These are phyloP conservation scores for Anoncus sp. DNA, from an alignment of 2,888 invertebrate genomes.

Conservation along the genomic window DNA sequence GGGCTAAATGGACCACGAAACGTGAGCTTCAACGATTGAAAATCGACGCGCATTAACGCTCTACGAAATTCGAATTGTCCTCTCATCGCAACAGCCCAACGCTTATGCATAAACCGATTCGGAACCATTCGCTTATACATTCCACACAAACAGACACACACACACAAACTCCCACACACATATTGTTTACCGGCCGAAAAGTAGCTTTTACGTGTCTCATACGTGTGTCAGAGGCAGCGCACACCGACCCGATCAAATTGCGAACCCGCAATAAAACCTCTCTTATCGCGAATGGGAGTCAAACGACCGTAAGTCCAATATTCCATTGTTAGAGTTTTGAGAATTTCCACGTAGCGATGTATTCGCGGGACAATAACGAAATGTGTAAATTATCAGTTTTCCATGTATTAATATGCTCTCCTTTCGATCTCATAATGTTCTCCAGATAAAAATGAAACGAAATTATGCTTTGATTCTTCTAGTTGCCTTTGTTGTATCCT, in stretches of 20 bases:
- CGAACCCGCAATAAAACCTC: conserved; percentile 27
- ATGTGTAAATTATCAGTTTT: not conserved
- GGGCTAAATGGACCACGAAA: conserved; percentile 49
- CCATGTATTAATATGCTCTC: too few relatives aligned
- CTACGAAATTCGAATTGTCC: conserved; percentile 48
- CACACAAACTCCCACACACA: too few relatives aligned
- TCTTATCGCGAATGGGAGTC: conserved; percentile 15
- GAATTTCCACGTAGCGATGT: not conserved
- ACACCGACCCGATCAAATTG: conserved; percentile 21
- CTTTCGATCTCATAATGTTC: too few relatives aligned
- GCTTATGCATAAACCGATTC: conserved; percentile 24
- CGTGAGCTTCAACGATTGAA: conserved; percentile 49
- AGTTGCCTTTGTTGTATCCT: not conserved
- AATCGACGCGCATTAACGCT: conserved; percentile 56
- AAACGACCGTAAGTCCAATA: conserved; percentile 26
- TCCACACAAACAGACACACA: too few relatives aligned
- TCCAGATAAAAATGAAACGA: not conserved
- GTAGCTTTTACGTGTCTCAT: conserved; percentile 10
- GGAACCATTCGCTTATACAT: conserved; percentile 33
- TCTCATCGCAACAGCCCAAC: conserved; percentile 10
- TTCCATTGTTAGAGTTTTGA: conserved; percentile 14
- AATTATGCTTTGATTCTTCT: conserved; percentile 1
- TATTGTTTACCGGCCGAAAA: conserved; percentile 27
- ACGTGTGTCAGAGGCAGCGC: not conserved
- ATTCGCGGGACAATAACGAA: not conserved